These are phyloP conservation scores for Anthoscopus minutus DNA, from an alignment of 2,113 vertebrate species.

Conservation along the genomic window DNA sequence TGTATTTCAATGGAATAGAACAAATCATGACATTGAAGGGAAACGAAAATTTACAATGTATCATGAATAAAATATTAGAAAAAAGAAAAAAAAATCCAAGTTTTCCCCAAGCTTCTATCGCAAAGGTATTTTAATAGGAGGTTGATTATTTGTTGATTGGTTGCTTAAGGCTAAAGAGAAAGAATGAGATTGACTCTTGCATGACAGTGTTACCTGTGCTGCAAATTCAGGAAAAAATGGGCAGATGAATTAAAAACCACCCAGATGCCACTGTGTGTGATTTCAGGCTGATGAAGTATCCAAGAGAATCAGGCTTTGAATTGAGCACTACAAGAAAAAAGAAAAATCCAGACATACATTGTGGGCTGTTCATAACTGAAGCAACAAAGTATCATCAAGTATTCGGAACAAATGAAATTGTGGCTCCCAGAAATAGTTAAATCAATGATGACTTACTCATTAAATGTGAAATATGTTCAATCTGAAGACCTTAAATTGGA, in stretches of 20 bases:
- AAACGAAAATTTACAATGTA: not conserved
- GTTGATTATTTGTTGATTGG: accelerated
- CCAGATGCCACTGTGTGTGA: not conserved
- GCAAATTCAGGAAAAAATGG: not conserved
- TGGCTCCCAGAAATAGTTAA: not conserved
- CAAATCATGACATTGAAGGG: not conserved
- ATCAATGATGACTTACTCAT: not conserved
- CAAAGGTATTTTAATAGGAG: accelerated
- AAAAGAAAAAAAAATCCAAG: not conserved
- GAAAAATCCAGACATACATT: not conserved
- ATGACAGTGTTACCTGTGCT: not conserved
- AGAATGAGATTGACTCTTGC: not conserved
- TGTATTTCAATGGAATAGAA: not conserved
- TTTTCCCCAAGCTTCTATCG: not conserved
- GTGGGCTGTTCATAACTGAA: not conserved
- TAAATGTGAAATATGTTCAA: not conserved
- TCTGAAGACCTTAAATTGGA: not conserved
- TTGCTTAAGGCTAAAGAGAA: not conserved
- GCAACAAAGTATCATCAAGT: not conserved
- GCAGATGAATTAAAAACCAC: not conserved
- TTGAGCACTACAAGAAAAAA: not conserved
- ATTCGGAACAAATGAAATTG: not conserved
- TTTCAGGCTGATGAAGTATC: not conserved
- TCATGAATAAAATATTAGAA: not conserved
- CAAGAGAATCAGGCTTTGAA: not conserved